Percentiles rank a stretch among this genome's conserved stretches.
phyloP scores from a whole-genome alignment of 1,140 invertebrate species.

The Wasmannia auropunctata region DNA sequence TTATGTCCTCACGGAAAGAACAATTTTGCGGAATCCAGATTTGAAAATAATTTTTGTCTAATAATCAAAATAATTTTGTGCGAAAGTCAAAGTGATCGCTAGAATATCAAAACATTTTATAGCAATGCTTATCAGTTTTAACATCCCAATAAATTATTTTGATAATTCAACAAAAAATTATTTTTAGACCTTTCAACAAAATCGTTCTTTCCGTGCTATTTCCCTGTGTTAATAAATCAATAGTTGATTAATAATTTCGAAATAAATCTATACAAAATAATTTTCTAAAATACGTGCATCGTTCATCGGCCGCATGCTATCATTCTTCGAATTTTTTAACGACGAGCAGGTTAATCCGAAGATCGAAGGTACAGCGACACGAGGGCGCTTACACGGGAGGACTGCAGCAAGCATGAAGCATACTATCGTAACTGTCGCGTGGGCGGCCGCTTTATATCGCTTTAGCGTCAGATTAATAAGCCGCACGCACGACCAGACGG shows the following conservation, averaged over 20 bases:
- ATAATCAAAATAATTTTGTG: too few relatives aligned
- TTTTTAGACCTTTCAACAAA: too few relatives aligned
- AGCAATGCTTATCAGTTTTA: too few relatives aligned
- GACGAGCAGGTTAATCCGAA: slow-evolving; percentile 15
- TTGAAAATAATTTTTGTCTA: too few relatives aligned
- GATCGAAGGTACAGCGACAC: neutral
- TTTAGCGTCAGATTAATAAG: slow-evolving; percentile 82
- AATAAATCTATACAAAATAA: neutral
- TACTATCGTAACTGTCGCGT: slow-evolving; percentile 77
- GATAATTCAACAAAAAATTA: too few relatives aligned
- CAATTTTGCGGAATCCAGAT: too few relatives aligned
- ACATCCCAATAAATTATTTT: too few relatives aligned
- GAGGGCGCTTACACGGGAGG: slow-evolving; percentile 1
- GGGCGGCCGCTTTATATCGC: slow-evolving; percentile 79
- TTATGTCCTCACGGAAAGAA: neutral
- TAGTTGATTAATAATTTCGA: neutral
- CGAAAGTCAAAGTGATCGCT: too few relatives aligned
- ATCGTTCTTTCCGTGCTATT: too few relatives aligned
- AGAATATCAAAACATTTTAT: too few relatives aligned
- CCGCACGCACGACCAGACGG: slow-evolving; percentile 65
- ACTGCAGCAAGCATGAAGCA: slow-evolving; percentile 74
- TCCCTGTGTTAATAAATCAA: neutral
- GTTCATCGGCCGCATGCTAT: too few relatives aligned
- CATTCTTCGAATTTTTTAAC: neutral
- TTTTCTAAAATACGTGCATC: neutral